These are phyloP conservation scores for Phrynosoma platyrhinos DNA, from an alignment of 2,113 vertebrate genomes.

Conservation along the genomic window DNA sequence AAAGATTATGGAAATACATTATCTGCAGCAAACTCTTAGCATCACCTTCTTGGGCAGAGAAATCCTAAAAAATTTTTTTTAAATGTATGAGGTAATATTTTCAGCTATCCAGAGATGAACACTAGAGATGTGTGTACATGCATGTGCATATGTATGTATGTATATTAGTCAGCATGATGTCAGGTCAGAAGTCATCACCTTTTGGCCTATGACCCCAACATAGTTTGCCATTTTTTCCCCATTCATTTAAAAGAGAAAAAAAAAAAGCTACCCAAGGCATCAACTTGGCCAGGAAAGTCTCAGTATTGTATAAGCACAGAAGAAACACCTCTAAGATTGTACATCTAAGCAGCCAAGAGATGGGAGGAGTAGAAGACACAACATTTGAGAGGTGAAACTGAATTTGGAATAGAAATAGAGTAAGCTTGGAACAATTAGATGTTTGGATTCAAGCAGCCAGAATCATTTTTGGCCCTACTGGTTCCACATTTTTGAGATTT, in stretches of 20 bases:
- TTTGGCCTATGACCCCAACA: neutral
- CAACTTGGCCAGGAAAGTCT: neutral
- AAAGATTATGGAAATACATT: neutral
- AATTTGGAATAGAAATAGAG: neutral
- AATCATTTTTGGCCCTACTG: no score
- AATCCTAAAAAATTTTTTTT: no score
- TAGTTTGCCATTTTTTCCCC: neutral
- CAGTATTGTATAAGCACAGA: neutral
- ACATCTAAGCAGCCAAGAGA: neutral
- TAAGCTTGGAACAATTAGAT: no score
- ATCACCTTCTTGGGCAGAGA: neutral
- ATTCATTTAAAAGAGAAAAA: neutral
- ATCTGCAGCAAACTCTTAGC: neutral
- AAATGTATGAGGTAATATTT: neutral
- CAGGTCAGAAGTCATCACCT: slow-evolving; percentile 13
- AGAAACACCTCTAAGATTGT: neutral
- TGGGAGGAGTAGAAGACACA: neutral
- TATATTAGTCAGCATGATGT: neutral
- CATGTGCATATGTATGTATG: no score
- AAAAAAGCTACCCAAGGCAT: neutral
- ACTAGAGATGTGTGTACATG: neutral
- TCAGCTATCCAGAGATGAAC: neutral
- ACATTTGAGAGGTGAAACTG: neutral
- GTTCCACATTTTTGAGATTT: neutral
- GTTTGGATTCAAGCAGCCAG: no score